phyloP scores from a whole-genome alignment of 2,888 invertebrate species.

The Exephanes ischioxanthus region DNA sequence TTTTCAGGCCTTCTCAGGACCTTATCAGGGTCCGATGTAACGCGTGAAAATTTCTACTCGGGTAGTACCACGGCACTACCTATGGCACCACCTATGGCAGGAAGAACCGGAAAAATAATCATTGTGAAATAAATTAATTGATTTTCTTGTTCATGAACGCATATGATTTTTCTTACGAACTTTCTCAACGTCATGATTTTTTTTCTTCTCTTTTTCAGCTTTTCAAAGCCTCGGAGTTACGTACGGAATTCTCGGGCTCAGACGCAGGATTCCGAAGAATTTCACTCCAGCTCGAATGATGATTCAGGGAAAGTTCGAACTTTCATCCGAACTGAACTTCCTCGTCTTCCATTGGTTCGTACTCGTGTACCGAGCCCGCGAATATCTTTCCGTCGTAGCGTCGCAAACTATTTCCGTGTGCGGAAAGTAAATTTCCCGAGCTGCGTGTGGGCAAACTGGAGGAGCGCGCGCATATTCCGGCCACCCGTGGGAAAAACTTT shows the following conservation, averaged over 20 bases:
- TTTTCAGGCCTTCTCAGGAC: too few species aligned
- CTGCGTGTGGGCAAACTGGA: neutral
- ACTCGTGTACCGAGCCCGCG: neutral
- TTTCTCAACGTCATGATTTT: neutral
- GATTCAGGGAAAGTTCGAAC: slow-evolving; percentile 2
- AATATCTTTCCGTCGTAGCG: neutral
- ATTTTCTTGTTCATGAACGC: too few species aligned
- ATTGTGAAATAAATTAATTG: too few species aligned
- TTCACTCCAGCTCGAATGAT: neutral
- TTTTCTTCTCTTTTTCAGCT: neutral
- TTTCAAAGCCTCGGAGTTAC: neutral
- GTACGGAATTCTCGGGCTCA: neutral
- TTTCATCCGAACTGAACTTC: neutral
- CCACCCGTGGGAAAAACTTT: too few species aligned
- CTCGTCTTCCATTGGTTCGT: neutral
- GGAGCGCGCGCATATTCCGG: too few species aligned
- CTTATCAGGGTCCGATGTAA: too few species aligned
- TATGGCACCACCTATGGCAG: too few species aligned
- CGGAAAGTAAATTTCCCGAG: slow-evolving; percentile 2
- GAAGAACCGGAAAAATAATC: too few species aligned
- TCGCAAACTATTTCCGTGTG: neutral
- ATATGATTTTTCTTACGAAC: too few species aligned
- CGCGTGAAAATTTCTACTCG: too few species aligned
- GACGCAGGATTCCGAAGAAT: neutral
- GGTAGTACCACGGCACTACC: too few species aligned